Conservation (phyloP, 2,888 invertebrate genomes). For the Acutogordius australiensis region DNA sequence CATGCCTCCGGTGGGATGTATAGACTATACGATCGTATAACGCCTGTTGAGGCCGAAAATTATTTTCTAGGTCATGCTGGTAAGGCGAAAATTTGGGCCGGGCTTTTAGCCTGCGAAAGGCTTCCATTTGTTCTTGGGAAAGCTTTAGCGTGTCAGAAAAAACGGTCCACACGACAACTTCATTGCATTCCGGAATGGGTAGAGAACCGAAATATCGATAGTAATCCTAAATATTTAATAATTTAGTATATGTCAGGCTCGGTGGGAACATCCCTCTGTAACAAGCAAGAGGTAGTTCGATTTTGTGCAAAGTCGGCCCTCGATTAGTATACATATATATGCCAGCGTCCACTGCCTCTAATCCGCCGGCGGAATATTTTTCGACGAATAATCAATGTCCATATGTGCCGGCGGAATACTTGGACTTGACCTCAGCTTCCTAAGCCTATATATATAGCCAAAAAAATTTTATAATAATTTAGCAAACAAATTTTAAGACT, state of each 20-base stretch:
- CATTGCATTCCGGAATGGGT: constrained; percentile 10
- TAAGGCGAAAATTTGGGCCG: constrained; percentile 2
- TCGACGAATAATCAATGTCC: too few species aligned
- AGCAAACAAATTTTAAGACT: too few species aligned
- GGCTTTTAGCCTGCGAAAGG: background rate
- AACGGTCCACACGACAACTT: constrained; percentile 12
- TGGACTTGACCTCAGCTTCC: too few species aligned
- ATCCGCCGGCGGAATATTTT: too few species aligned
- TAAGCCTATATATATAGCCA: too few species aligned
- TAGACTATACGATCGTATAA: background rate
- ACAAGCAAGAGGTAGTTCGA: too few species aligned
- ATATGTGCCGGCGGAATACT: too few species aligned
- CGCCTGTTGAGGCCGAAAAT: background rate
- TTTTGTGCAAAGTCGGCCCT: too few species aligned
- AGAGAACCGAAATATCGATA: constrained; percentile 8
- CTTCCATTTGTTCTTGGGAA: constrained; percentile 10
- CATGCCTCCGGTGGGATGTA: background rate
- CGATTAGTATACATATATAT: background rate
- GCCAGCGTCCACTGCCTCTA: too few species aligned
- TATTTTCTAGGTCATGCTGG: background rate
- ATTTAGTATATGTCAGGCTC: too few species aligned
- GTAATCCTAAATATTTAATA: constrained; percentile 1
- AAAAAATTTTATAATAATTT: too few species aligned
- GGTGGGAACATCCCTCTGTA: too few species aligned
- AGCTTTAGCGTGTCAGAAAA: constrained; percentile 2